A percentile compares a stretch with the other conserved stretches of the same genome.
phyloP scores from a whole-genome alignment of 2,113 vertebrate genomes.

The Tragelaphus strepsiceros region DNA sequence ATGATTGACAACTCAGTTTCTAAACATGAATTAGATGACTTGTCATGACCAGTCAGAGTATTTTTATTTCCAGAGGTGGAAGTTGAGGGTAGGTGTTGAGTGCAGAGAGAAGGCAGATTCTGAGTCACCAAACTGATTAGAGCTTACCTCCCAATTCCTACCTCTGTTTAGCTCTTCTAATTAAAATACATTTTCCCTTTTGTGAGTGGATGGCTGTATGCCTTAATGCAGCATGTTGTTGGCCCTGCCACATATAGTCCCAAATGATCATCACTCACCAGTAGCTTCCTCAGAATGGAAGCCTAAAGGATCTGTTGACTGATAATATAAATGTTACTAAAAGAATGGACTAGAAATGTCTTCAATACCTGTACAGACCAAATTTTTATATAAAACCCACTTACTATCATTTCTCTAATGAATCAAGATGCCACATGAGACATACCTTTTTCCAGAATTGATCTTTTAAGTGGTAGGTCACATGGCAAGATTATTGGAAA shows the following conservation, averaged over 20 bases:
- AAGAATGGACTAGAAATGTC: neutral
- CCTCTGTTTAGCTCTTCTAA: neutral
- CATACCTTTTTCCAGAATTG: neutral
- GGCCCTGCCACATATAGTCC: neutral
- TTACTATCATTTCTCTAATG: neutral
- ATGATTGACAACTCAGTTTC: neutral
- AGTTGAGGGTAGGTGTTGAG: neutral
- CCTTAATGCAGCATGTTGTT: neutral
- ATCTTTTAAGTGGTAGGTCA: neutral
- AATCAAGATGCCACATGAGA: neutral
- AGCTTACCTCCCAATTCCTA: neutral
- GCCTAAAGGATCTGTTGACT: neutral
- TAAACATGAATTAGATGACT: neutral
- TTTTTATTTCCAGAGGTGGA: neutral
- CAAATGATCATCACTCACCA: neutral
- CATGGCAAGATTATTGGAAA: neutral
- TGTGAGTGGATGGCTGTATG: neutral
- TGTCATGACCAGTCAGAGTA: neutral
- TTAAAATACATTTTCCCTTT: neutral
- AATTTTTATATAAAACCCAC: neutral
- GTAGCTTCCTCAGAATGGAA: neutral
- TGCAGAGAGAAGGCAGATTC: neutral
- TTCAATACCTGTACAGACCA: neutral
- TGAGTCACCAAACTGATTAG: neutral
- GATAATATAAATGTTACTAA: neutral